These are phyloP conservation scores for Tragopan temminckii DNA, from an alignment of 2,797 vertebrate species.

Conservation along the genomic window DNA sequence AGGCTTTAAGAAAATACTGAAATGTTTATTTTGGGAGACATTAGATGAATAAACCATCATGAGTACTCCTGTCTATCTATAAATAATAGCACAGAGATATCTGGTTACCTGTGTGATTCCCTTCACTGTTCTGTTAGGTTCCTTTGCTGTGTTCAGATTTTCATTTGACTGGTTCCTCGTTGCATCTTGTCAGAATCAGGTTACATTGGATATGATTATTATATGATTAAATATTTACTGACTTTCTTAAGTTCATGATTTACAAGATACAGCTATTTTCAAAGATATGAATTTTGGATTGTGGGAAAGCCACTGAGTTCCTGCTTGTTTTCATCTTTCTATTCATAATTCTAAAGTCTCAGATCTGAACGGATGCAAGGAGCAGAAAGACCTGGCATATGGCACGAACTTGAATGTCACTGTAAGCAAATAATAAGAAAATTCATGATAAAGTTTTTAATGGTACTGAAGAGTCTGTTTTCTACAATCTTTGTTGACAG, in stretches of 20 bases:
- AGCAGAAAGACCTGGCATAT: background rate
- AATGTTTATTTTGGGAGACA: background rate
- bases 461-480: background rate
- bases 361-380: background rate
- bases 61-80: background rate
- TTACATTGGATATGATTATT: background rate
- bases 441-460: background rate
- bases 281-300: rapidly evolving
- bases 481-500: background rate
- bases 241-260: background rate
- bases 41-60: background rate
- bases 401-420: background rate
- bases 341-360: background rate
- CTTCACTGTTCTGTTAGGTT: background rate
- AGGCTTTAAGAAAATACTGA: background rate
- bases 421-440: background rate
- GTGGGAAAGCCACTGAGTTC: background rate
- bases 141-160: background rate
- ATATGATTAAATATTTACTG: background rate
- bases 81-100: background rate
- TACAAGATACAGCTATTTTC: background rate
- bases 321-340: background rate
- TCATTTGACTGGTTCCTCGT: background rate
- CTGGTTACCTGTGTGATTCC: background rate
- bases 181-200: background rate